Evolutionary conservation across 1,140 invertebrate genomes (phyloP).

Genomic region (Heliothis virescens): DNA sequence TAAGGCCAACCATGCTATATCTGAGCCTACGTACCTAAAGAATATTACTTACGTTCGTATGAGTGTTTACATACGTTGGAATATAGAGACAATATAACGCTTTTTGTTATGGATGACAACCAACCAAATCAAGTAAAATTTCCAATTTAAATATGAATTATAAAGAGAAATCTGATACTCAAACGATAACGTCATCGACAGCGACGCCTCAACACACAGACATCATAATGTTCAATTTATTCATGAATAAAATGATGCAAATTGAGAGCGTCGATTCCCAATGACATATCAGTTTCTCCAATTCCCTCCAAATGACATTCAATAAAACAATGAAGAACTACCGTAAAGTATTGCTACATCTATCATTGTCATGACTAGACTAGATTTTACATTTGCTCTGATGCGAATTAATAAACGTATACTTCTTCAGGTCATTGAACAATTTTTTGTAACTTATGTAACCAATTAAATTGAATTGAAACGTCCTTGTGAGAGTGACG

Average conservation of each 20-base stretch:
- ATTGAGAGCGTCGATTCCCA: constrained; percentile 8
- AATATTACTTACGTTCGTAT: background rate
- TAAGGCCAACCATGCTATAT: constrained; percentile 12
- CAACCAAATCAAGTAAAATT: background rate
- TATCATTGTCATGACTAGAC: background rate
- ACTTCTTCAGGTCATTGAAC: constrained; percentile 23
- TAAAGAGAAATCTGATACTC: background rate
- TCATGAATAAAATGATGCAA: constrained; percentile 25
- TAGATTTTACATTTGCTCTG: background rate
- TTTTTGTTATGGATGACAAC: too few relatives aligned
- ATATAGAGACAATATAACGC: background rate
- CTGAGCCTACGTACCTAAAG: background rate
- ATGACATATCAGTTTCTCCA: constrained; percentile 23
- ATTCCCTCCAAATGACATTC: background rate
- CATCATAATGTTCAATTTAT: constrained; percentile 20
- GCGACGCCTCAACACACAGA: background rate
- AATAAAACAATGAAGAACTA: constrained; percentile 22
- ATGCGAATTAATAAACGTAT: constrained; percentile 29
- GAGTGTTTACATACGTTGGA: background rate
- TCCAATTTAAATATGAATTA: background rate
- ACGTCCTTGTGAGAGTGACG: constrained; percentile 41
- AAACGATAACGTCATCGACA: background rate
- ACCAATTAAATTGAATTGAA: constrained; percentile 46
- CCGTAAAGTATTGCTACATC: background rate
- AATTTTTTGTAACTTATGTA: constrained; percentile 21